Evolutionary conservation across 2,888 invertebrate genomes (phyloP).

Genomic region (Sphaerophoria rueppellii): DNA sequence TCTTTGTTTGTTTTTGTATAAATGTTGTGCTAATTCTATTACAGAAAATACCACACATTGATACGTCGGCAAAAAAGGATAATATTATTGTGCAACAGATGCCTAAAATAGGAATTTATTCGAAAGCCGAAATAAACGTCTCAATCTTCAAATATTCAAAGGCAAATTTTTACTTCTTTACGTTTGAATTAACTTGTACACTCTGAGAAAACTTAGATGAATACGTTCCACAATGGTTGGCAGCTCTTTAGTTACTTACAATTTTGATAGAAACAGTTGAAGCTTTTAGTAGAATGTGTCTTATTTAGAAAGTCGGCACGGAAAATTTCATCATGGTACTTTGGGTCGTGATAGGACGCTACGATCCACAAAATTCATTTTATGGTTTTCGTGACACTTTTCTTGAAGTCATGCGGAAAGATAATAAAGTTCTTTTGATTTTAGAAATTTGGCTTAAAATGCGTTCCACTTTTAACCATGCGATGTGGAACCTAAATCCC

Average conservation of each 20-base stretch:
- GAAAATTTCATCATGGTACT: too few relatives aligned
- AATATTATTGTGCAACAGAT: constrained; percentile 61
- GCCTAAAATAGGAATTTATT: constrained; percentile 23
- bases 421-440: too few relatives aligned
- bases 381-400: too few relatives aligned
- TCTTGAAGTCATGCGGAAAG: too few relatives aligned
- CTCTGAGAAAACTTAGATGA: not conserved
- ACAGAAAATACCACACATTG: constrained; percentile 54
- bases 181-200: constrained; percentile 55
- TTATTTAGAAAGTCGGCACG: too few relatives aligned
- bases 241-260: too few relatives aligned
- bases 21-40: constrained; percentile 58
- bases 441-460: not conserved
- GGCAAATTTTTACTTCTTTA: constrained; percentile 61
- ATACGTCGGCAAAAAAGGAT: constrained; percentile 45
- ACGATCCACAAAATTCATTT: too few relatives aligned
- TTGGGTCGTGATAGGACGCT: too few relatives aligned
- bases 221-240: too few relatives aligned
- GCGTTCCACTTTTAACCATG: not conserved
- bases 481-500: not conserved
- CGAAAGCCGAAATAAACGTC: constrained; percentile 56
- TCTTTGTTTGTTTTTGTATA: not conserved
- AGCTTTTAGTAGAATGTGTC: too few relatives aligned
- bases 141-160: constrained; percentile 52
- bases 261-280: too few relatives aligned